Evolutionary conservation across 2,888 invertebrate species (phyloP).

Genomic region (Creontiades dilutus): DNA sequence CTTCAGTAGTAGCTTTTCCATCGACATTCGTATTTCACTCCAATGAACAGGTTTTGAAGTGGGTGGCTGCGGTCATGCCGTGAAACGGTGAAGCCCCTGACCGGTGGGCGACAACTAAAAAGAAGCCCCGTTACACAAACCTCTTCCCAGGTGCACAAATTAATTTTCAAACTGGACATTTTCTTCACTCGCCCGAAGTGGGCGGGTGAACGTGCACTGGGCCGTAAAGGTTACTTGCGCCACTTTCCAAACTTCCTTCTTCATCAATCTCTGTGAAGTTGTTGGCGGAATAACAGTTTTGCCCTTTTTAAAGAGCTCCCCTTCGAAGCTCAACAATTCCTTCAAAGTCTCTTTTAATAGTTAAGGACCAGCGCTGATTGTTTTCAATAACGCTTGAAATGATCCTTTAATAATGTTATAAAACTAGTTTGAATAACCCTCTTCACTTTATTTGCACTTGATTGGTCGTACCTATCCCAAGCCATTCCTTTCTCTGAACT

Average conservation of each 20-base stretch:
- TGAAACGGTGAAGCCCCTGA: neutral
- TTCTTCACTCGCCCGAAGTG: neutral
- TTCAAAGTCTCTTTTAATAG: neutral
- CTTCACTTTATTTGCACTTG: too few species aligned
- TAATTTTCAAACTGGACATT: neutral
- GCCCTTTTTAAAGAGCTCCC: neutral
- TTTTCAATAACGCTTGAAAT: neutral
- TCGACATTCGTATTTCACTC: neutral
- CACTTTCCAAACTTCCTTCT: neutral
- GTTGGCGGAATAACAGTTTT: neutral
- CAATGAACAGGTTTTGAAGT: neutral
- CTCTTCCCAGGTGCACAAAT: conserved; percentile 1
- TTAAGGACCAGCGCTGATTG: neutral
- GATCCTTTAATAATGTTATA: neutral
- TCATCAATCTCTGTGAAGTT: neutral
- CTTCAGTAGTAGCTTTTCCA: too few species aligned
- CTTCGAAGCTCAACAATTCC: neutral
- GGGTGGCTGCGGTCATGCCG: neutral
- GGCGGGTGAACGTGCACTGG: neutral
- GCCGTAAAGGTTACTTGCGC: neutral
- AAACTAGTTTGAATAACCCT: too few species aligned
- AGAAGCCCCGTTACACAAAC: neutral
- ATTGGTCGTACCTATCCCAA: too few species aligned
- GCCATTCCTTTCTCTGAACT: too few species aligned
- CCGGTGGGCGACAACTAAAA: conserved; percentile 29